Evolutionary conservation across 2,113 vertebrate species (phyloP).

Genomic region (Dinomys branickii): DNA sequence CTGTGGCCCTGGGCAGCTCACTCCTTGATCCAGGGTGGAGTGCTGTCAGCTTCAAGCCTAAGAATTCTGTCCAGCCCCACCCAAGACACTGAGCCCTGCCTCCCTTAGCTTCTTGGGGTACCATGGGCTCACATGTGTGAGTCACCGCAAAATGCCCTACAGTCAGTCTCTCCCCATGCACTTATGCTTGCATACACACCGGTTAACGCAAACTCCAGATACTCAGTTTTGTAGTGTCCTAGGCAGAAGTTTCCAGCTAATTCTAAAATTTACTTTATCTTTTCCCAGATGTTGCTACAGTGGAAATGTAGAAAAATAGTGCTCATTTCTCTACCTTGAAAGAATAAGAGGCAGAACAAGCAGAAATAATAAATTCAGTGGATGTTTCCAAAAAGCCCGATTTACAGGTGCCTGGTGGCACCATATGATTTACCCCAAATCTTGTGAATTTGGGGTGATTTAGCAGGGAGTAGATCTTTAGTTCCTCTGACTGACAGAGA

Average conservation of each 20-base stretch:
- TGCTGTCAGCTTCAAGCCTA: not conserved
- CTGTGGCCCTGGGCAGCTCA: not conserved
- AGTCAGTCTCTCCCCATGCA: not conserved
- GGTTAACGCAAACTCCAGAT: constrained; percentile 63
- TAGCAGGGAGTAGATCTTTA: not conserved
- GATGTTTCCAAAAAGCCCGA: not conserved
- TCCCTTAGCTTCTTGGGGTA: not conserved
- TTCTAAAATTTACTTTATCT: constrained; percentile 39
- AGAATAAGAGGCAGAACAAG: not conserved
- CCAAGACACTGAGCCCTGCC: not conserved
- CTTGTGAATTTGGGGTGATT: not conserved
- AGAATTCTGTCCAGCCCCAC: not conserved
- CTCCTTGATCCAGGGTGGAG: not conserved
- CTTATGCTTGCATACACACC: not conserved
- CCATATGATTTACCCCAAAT: not conserved
- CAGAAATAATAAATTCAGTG: not conserved
- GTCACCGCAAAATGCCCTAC: not conserved
- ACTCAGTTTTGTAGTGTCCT: constrained; percentile 12
- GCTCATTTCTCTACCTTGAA: not conserved
- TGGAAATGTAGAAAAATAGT: constrained; percentile 9
- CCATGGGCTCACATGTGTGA: not conserved
- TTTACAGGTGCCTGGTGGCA: not conserved
- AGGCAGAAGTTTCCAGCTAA: constrained; percentile 56
- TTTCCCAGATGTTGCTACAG: constrained; percentile 13
- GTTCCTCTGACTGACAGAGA: not conserved